These are phyloP conservation scores for Nannospalax galili DNA, from an alignment of 2,113 vertebrate genomes.

Conservation along the genomic window DNA sequence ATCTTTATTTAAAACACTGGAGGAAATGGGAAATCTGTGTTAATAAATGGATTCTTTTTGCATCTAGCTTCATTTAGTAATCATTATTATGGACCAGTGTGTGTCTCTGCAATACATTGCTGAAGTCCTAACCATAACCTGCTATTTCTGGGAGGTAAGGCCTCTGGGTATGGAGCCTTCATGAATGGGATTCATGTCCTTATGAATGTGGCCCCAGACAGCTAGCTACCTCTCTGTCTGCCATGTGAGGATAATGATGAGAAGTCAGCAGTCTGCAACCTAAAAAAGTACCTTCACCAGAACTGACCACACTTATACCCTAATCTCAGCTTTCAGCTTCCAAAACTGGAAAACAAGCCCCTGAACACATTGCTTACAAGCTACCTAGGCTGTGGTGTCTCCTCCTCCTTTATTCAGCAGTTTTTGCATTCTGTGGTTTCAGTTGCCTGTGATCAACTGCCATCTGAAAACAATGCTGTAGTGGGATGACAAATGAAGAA, in stretches of 20 bases:
- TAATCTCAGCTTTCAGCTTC: not conserved
- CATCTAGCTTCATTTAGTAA: conserved; percentile 11
- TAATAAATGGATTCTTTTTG: not conserved
- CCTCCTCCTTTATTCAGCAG: not conserved
- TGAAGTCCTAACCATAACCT: not conserved
- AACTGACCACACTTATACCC: not conserved
- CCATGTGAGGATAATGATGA: not conserved
- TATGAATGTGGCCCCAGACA: not conserved
- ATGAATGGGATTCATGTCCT: not conserved
- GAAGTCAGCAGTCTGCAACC: not conserved
- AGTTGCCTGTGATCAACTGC: not conserved
- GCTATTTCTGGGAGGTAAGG: not conserved
- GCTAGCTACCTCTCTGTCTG: not conserved
- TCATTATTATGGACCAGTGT: not conserved
- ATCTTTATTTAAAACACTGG: conserved; percentile 30
- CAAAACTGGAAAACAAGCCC: not conserved
- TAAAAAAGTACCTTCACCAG: not conserved
- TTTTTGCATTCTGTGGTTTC: not conserved
- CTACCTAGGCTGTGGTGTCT: not conserved
- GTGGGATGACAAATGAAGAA: not conserved
- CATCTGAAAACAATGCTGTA: not conserved
- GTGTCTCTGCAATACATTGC: not conserved
- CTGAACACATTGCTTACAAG: not conserved
- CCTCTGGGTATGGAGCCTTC: not conserved
- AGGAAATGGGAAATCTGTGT: not conserved